A percentile compares a stretch with the other conserved stretches of the same genome.
phyloP scores from a whole-genome alignment of 2,113 vertebrate species.

The Meles meles region DNA sequence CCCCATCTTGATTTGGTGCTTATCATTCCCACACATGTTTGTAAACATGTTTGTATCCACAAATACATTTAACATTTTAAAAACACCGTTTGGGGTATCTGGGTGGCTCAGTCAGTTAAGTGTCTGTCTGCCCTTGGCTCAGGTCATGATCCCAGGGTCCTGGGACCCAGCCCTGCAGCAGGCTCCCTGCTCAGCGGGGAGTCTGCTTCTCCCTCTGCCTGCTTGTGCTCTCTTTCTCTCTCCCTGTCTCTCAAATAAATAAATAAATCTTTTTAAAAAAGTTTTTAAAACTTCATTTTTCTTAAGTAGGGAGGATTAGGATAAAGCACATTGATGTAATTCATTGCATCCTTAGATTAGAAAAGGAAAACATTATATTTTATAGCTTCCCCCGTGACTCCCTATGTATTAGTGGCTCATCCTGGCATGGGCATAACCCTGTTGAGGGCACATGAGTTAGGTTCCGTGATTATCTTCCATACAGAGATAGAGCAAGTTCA shows the following conservation, averaged over 20 bases:
- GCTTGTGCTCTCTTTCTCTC: background rate
- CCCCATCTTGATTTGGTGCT: background rate
- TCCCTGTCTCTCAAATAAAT: background rate
- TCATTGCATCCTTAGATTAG: background rate
- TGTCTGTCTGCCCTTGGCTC: background rate
- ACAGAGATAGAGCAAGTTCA: background rate
- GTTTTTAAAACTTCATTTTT: background rate
- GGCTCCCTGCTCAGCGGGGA: background rate
- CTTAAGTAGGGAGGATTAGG: background rate
- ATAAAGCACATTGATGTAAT: background rate
- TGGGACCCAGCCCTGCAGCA: background rate
- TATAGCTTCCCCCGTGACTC: background rate
- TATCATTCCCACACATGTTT: background rate
- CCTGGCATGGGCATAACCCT: background rate
- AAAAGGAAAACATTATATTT: background rate
- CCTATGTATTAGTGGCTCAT: background rate
- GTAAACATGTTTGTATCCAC: background rate
- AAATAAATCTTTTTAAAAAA: background rate
- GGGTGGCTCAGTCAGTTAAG: background rate
- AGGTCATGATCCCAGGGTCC: background rate
- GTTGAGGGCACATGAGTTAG: background rate
- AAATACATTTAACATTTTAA: background rate
- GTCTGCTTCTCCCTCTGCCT: background rate
- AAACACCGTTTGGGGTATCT: background rate
- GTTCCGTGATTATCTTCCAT: fast-evolving